These are phyloP conservation scores for Diglossa cyanea DNA, from an alignment of 2,797 vertebrate species.

Conservation along the genomic window DNA sequence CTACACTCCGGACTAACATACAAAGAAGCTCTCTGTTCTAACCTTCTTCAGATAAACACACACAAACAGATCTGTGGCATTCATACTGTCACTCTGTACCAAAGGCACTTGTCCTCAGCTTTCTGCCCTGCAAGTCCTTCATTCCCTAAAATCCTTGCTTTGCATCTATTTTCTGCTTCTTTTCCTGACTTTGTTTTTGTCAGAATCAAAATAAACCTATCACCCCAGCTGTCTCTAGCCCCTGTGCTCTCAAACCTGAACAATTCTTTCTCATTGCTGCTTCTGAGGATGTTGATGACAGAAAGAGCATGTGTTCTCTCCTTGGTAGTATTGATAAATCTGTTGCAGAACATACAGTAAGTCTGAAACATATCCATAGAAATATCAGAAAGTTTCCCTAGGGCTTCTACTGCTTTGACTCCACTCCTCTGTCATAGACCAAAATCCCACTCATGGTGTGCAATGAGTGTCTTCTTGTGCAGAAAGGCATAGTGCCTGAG, in stretches of 20 bases:
- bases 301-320: neutral
- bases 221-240: rapidly evolving
- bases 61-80: neutral
- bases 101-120: neutral
- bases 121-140: neutral
- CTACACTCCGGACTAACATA: neutral
- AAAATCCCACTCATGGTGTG: neutral
- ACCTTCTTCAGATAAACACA: neutral
- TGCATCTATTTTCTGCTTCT: neutral
- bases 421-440: neutral
- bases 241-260: neutral
- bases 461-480: neutral
- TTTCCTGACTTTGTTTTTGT: neutral
- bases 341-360: neutral
- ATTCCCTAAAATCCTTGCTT: neutral
- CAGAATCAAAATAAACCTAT: neutral
- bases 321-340: neutral
- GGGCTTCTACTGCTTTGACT: neutral
- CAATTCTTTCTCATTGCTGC: neutral
- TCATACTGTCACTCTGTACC: neutral
- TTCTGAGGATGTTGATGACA: neutral
- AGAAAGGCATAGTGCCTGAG: neutral
- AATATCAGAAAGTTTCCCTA: neutral
- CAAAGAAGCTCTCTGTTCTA: neutral
- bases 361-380: rapidly evolving